A percentile compares a stretch with the other conserved stretches of the same genome.
These are phyloP conservation scores for Zele albiditarsus DNA, from an alignment of 2,888 invertebrate genomes.

Conservation along the genomic window DNA sequence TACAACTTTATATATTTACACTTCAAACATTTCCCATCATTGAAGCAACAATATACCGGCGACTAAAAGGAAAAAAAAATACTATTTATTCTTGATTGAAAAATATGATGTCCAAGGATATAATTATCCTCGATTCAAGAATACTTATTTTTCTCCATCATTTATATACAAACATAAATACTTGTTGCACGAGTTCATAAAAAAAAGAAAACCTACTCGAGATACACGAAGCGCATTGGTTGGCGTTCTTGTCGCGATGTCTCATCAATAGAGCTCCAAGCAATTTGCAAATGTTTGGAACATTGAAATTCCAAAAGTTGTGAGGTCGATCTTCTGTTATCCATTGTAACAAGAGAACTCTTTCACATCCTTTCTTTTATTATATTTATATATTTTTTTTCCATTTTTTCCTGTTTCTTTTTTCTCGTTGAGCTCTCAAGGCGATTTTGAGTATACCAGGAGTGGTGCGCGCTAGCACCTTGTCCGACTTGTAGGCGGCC, in stretches of 20 bases:
- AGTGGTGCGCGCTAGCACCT: constrained; percentile 60
- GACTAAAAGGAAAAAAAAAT: no score
- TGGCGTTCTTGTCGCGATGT: constrained; percentile 13
- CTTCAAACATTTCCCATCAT: no score
- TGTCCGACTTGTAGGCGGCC: constrained; percentile 63
- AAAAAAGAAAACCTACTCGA: not conserved
- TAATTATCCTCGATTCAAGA: no score
- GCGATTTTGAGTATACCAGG: constrained; percentile 55
- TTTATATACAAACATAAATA: not conserved
- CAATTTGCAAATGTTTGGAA: not conserved
- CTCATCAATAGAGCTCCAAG: constrained; percentile 17
- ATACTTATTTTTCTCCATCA: not conserved
- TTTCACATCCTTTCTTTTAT: not conserved
- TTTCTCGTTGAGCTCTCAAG: constrained; percentile 17
- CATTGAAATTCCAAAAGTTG: not conserved
- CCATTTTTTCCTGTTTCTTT: constrained; percentile 7
- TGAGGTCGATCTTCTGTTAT: constrained; percentile 4
- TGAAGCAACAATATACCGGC: no score
- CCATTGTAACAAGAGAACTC: not conserved
- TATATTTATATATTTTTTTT: not conserved
- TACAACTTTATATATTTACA: no score
- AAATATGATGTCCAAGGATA: no score
- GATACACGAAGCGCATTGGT: not conserved
- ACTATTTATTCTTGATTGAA: no score
- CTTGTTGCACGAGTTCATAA: not conserved